Evolutionary conservation across 2,888 invertebrate species (phyloP), one percentile per base, ranked within the genome.

Genomic region (Agrotis clavis): DNA sequence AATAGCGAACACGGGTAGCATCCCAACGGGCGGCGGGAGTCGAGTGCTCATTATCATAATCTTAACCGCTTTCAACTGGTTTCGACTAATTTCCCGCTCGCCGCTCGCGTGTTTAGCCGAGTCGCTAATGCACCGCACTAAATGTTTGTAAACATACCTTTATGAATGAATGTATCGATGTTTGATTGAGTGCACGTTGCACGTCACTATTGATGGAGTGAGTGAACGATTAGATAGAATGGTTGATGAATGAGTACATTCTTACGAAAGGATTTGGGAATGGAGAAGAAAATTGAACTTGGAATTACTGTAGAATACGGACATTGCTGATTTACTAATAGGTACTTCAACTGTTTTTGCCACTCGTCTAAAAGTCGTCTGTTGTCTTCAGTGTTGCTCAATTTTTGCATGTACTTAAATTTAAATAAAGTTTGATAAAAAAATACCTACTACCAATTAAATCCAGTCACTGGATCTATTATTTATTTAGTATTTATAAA

Each of bases 31-130:
- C 83, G 79, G 81, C 74, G 67, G 81, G 77, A 86, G 77, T 84
- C 77, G 81, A 85, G 81, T 77, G 74, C 86, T 89, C 88, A 90
- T 92, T 92, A 91, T 82, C 92, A 92, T 92, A 92, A 92, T 92
- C 91, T 92, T 90, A 89, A 89, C 88, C 84, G 83, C 87, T 89
- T 88, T 82, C 74, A 89, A 89, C 88, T 87, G 87, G 88, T 87
- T 89, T 80, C 83, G 77, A 89, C 89, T 91, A 92, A 91, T 91
- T 89, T 89, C 88, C 87, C 86, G 85, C 88, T 87, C 83, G 86
- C 85, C 81, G 82, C 81, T 89, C 84, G 88, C 89, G 87, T 87
- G 88, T 82, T 84, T 84, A 87, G 77, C 79, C 82, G 81, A 84
- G 80, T 86, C 71, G 85, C 85, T 86, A 86, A 79, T 82, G 86